Evolutionary conservation across 2,888 invertebrate species (phyloP), one percentile per base, ranked within the genome.

Genomic region (Melanostoma scalare): DNA sequence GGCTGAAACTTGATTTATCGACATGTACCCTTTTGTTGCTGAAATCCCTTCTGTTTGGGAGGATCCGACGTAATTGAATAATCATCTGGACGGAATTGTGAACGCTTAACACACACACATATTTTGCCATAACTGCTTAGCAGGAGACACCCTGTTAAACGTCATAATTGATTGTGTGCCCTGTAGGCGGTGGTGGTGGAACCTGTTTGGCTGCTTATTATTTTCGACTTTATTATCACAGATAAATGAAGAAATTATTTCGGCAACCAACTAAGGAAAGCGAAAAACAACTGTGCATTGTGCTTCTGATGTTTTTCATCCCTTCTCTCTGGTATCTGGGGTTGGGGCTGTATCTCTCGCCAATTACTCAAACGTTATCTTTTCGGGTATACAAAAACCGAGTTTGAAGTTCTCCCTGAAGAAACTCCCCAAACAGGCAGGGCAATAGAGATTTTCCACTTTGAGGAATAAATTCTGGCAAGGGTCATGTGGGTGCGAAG

Each of bases 191-290:
- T 69, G 58, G 69, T 55, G 52, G 69, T 42, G 33, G 65, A 53
- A 75, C 71, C 65, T 77, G 71, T 69, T 69, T 55, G 58, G 60
- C 56, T 65, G 65, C 67, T 65, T 75, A 80, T 76, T 81, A 77
- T 81, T 72, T 81, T 76, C 72, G 65, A 61, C 71, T 79, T 75
- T 79, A 79, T 84, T 69, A 84, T 71, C 69, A 71, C 65, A 79
- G 84, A 84, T 84, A 79, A 84, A 84, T 84, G 84, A 84, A 74
- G 78, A 79, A 84, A 84, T 84, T 84, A 84, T 79, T 55, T 75
- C 55, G 6, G 44, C 36, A 67, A 55, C 53, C 48, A 77, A 63
- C 69, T 56, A 44, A 35, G 40, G 3, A 30, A 38, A 31, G 53
- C 38, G 44, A 72, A 68, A 53, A 84, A 79, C 74, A 79, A 84